Conservation (phyloP, 1,140 invertebrate species). For the Lepidostoma basale region DNA sequence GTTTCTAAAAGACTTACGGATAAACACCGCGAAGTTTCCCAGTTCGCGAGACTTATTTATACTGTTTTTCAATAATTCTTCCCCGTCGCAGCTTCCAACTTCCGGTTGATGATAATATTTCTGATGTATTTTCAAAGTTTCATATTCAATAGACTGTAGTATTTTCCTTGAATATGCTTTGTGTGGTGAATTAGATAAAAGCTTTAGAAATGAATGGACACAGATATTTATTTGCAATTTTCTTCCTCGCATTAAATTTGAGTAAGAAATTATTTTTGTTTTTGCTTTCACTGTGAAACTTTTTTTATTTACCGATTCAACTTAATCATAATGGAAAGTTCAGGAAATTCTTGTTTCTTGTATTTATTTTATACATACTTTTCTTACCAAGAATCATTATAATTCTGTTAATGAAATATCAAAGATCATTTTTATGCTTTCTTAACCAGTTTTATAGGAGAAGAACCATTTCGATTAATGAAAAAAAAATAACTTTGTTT, state of each 20-base stretch:
- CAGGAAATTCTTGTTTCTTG: too few relatives aligned
- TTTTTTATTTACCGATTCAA: not conserved
- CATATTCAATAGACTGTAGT: constrained; percentile 40
- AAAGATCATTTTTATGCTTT: too few relatives aligned
- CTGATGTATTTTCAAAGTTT: constrained; percentile 38
- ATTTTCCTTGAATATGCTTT: too few relatives aligned
- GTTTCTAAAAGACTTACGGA: not conserved
- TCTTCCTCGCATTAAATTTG: not conserved
- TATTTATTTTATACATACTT: too few relatives aligned
- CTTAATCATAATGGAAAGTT: too few relatives aligned
- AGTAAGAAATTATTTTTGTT: not conserved
- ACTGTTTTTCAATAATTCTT: constrained; percentile 21
- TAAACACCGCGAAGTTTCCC: not conserved
- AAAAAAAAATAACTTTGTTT: too few relatives aligned
- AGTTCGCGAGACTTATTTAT: constrained; percentile 2
- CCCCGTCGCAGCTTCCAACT: constrained; percentile 6
- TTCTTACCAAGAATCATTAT: too few relatives aligned
- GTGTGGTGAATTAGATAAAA: not conserved
- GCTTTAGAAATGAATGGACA: not conserved
- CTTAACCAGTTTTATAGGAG: too few relatives aligned
- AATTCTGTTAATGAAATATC: too few relatives aligned
- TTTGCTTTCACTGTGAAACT: not conserved
- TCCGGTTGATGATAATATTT: constrained; percentile 16
- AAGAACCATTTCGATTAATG: too few relatives aligned
- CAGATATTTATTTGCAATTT: not conserved